phyloP scores from a whole-genome alignment of 2,888 invertebrate genomes.

The Machimus atricapillus region DNA sequence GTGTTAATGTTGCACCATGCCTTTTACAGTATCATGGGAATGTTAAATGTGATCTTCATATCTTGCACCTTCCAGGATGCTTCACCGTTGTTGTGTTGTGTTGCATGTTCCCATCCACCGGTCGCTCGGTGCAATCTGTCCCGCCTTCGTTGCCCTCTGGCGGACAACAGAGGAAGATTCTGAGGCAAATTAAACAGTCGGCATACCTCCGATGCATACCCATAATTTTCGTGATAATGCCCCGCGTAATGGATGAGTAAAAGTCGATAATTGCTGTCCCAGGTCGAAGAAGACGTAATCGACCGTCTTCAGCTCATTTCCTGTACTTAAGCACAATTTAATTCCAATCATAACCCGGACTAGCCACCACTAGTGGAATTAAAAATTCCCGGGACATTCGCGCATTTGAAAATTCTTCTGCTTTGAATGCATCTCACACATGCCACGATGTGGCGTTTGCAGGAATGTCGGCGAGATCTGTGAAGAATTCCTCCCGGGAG shows the following conservation, averaged over 20 bases:
- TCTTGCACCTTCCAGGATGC: constrained; percentile 30
- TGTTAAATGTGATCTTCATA: constrained; percentile 35
- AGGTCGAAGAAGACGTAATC: constrained; percentile 29
- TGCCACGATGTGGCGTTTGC: constrained; percentile 23
- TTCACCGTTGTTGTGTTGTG: not conserved
- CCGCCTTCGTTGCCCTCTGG: not conserved
- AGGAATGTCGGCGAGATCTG: constrained; percentile 33
- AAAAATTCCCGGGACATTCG: constrained; percentile 25
- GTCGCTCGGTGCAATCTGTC: not conserved
- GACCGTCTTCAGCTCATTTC: constrained; percentile 27
- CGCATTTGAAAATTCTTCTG: constrained; percentile 3
- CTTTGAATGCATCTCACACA: constrained; percentile 26
- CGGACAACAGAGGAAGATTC: not conserved
- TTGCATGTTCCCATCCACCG: constrained; percentile 20
- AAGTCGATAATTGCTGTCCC: constrained; percentile 32
- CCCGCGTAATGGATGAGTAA: constrained; percentile 20
- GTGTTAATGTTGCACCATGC: constrained; percentile 30
- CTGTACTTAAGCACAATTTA: constrained; percentile 37
- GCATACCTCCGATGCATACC: not conserved
- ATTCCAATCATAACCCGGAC: constrained; percentile 16
- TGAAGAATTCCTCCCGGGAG: not conserved
- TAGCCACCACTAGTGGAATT: constrained; percentile 11
- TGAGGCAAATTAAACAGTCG: not conserved
- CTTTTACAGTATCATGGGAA: constrained; percentile 26
- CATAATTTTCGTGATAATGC: not conserved